phyloP scores from a whole-genome alignment of 23 tunicate genomes.

The Trididemnum clinides region DNA sequence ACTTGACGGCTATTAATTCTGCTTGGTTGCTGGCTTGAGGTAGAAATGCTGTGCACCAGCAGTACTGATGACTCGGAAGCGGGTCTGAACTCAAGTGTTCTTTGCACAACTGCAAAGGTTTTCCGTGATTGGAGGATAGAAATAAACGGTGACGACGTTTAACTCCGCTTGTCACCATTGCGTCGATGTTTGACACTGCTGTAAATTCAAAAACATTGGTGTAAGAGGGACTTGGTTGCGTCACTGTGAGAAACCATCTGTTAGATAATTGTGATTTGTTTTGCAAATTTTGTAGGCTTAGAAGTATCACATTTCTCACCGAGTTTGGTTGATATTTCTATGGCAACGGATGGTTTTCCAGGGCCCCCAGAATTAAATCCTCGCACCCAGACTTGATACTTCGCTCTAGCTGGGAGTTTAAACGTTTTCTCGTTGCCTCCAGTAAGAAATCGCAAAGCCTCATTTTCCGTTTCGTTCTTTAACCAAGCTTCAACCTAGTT shows the following conservation, averaged over 20 bases:
- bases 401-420: not conserved
- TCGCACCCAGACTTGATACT: not conserved
- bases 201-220: too few species aligned
- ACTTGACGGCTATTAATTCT: not conserved
- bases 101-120: too few species aligned
- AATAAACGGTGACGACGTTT: too few species aligned
- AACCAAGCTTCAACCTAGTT: constrained; percentile 18
- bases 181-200: too few species aligned
- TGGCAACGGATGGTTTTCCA: not conserved
- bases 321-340: not conserved
- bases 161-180: too few species aligned
- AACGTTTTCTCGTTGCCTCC: not conserved
- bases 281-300: too few species aligned
- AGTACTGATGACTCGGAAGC: too few species aligned
- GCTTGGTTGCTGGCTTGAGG: not conserved
- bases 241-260: too few species aligned
- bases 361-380: not conserved
- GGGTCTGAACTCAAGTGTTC: too few species aligned
- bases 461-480: not conserved
- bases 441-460: not conserved
- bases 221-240: too few species aligned
- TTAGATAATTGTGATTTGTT: too few species aligned
- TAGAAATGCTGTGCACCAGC: not conserved
- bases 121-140: too few species aligned
- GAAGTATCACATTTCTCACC: not conserved